Conservation (phyloP, 2,113 vertebrate genomes). For the Phylloscopus trochilus region DNA sequence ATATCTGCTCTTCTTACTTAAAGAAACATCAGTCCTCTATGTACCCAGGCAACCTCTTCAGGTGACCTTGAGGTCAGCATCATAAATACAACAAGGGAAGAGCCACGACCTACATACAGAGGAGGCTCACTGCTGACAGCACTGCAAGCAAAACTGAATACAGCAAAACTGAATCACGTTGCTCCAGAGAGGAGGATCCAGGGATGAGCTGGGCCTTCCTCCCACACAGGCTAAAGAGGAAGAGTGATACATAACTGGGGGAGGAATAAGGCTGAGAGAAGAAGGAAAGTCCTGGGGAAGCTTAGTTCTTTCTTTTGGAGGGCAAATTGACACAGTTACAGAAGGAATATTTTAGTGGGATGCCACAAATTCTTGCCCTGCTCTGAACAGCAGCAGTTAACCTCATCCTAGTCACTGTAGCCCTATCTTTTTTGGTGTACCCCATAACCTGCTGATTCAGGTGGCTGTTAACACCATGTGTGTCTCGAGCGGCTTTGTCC, state of each 20-base stretch:
- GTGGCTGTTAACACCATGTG: neutral
- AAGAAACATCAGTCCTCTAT: neutral
- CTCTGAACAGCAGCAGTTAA: neutral
- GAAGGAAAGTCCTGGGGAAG: neutral
- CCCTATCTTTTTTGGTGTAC: neutral
- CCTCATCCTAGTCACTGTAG: neutral
- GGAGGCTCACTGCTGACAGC: neutral
- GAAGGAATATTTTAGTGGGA: neutral
- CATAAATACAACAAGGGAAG: neutral
- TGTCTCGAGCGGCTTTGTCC: neutral
- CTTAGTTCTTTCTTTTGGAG: neutral
- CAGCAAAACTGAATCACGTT: neutral
- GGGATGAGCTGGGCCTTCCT: neutral
- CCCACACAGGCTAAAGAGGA: neutral
- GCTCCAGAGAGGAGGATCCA: neutral
- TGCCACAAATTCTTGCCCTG: neutral
- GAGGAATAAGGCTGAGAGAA: neutral
- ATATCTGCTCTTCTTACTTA: slow-evolving; percentile 21
- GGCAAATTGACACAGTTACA: neutral
- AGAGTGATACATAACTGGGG: neutral
- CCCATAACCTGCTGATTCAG: neutral
- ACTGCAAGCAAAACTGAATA: neutral
- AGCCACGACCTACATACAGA: neutral
- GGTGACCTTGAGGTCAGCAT: slow-evolving; percentile 24
- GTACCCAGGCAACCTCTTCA: neutral